A percentile compares a stretch with the other conserved stretches of the same genome.
Evolutionary conservation across 2,113 vertebrate genomes (phyloP).

Genomic region (Hystrix brachyura): DNA sequence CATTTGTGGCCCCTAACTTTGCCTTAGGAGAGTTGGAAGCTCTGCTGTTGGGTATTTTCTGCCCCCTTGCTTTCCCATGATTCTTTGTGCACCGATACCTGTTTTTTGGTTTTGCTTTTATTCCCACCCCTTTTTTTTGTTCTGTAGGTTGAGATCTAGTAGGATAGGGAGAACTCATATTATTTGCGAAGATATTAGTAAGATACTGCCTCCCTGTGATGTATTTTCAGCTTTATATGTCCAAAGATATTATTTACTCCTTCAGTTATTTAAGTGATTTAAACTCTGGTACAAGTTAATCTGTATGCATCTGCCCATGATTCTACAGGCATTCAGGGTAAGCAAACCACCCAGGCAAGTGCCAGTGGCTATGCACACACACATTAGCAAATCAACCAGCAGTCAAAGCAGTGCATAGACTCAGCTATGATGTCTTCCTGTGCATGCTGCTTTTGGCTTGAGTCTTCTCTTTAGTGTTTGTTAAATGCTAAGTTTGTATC

Average conservation of each 20-base stretch:
- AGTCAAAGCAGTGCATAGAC: neutral
- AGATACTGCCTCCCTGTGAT: neutral
- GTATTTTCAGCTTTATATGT: neutral
- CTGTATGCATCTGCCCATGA: no score
- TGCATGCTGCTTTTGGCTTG: neutral
- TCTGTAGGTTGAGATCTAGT: neutral
- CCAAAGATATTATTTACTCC: no score
- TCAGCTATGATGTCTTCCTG: neutral
- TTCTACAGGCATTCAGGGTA: no score
- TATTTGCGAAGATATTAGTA: neutral
- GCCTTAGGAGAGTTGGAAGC: neutral
- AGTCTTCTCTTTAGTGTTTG: neutral
- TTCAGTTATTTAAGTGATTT: neutral
- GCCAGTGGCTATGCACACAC: no score
- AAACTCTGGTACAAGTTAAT: no score
- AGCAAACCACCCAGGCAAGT: no score
- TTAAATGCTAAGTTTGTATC: neutral
- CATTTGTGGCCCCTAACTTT: neutral
- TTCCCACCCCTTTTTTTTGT: neutral
- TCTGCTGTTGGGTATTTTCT: neutral
- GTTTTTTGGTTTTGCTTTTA: no score
- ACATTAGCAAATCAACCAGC: neutral
- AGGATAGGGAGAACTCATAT: neutral
- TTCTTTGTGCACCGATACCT: neutral
- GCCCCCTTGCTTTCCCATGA: neutral